Evolutionary conservation across 37 sponge, comb jelly and placozoan species (phyloP).

Genomic region (Petrosia ficiformis): DNA sequence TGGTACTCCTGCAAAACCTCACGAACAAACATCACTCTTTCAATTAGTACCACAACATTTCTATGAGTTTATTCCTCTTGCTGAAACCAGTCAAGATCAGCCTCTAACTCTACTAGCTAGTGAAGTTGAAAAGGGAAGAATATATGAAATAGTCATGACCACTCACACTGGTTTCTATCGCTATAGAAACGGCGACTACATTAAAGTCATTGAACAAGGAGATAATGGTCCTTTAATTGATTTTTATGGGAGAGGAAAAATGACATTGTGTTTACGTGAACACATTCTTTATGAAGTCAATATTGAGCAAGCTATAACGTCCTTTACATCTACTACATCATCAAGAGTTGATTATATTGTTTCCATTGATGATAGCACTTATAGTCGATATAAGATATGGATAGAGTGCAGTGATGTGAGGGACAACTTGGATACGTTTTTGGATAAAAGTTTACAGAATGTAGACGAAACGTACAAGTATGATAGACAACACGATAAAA

Average conservation of each 20-base stretch:
- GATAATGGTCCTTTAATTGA: conserved; percentile 2
- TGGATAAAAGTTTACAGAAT: not conserved
- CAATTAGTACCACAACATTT: not conserved
- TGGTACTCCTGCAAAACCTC: not conserved
- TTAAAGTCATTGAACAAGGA: not conserved
- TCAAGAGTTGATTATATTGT: not conserved
- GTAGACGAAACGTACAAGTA: not conserved
- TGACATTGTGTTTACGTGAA: not conserved
- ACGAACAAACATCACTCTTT: not conserved
- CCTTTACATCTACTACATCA: not conserved
- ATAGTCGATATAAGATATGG: not conserved
- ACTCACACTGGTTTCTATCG: conserved; percentile 2
- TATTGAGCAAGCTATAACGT: not conserved
- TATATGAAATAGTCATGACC: conserved; percentile 9
- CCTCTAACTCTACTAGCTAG: not conserved
- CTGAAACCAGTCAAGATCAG: not conserved
- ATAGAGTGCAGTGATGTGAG: not conserved
- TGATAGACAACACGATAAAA: not conserved
- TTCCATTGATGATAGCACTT: not conserved
- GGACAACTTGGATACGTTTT: not conserved
- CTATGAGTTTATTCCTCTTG: conserved; percentile 15
- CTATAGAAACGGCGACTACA: conserved; percentile 1
- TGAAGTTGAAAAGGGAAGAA: not conserved
- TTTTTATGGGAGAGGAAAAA: conserved; percentile 4
- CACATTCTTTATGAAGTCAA: not conserved